Base-by-base conservation (phyloP, 2,113 vertebrate genomes). In the Urocolius indicus region DNA sequence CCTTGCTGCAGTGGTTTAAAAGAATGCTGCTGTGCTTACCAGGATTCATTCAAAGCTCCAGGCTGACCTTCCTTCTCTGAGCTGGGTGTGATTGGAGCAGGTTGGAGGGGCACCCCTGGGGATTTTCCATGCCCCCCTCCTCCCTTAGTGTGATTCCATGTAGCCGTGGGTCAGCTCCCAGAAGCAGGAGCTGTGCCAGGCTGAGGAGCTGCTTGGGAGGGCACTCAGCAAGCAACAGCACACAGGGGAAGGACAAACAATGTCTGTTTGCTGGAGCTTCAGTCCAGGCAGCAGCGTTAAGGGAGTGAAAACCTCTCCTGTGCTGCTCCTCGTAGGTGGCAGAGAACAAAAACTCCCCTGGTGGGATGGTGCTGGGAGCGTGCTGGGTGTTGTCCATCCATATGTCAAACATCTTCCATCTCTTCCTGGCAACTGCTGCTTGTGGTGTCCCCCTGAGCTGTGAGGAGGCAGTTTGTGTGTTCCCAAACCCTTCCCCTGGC, bases 401-500 rank as follows among this genome's bases (percentile, higher is more conserved):
- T 95, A 91, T 97, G 95, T 96, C 96, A 72, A 46, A 92, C 97
- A 87, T 94, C 95, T 94, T 75, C 95, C 98, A 96, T 93, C 84
- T 93, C 96, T 88, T 34, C 85, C 87, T 74, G 73, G 71, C 30
- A 85, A 74, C 71, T 36, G 76, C 87, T 93, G 22, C 91, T 72
- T 49, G 24, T 85, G 93, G 46, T 94, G 90, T 91, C 73, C 87
- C 88, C 7, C n/a, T n/a, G 4, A 78, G 89, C 54, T 14, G 95
- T 72, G 90, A 94, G 84, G 88, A 69, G 14, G 82, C 66, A 16
- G 66, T 97, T 49, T 41, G 66, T 95, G 93, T 96, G 93, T 26
- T n/a, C 0, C 24, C 95, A 46, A 92, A 46, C 59, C 16, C 80
- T 72, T 93, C 69, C 93, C 97, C 95, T 85, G 95, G 97, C 86